Evolutionary conservation across 2,113 vertebrate genomes (phyloP).

Genomic region (Brachyhypopomus occidentalis): DNA sequence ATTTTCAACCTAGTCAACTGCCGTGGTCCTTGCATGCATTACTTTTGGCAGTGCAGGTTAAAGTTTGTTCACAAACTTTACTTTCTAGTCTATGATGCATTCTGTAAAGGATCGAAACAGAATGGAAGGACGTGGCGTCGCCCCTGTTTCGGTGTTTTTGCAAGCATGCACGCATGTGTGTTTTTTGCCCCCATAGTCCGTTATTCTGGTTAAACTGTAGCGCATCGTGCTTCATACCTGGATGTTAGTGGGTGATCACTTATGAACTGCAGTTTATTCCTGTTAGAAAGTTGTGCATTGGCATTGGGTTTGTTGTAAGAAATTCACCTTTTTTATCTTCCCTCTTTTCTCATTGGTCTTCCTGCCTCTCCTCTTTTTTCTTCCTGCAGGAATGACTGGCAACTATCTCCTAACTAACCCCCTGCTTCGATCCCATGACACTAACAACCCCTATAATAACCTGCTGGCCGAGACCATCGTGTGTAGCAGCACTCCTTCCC

Average conservation of each 20-base stretch:
- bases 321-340: slow-evolving; percentile 14
- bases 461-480: slow-evolving; percentile 99
- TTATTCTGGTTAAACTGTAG: slow-evolving; percentile 30
- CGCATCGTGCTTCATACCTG: slow-evolving; percentile 33
- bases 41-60: too few species aligned
- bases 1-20: too few species aligned
- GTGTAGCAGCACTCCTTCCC: slow-evolving; percentile 98
- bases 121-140: not conserved
- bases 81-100: not conserved
- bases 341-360: slow-evolving; percentile 1
- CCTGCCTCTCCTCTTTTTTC: slow-evolving; percentile 35
- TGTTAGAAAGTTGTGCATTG: slow-evolving; percentile 43
- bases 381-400: slow-evolving; percentile 95
- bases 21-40: too few species aligned
- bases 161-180: not conserved
- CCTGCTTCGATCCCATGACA: slow-evolving; percentile 99
- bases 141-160: not conserved
- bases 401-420: slow-evolving; percentile 99
- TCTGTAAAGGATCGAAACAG: not conserved
- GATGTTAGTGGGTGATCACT: slow-evolving; percentile 28
- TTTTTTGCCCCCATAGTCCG: not conserved
- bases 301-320: not conserved
- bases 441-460: slow-evolving; percentile 99
- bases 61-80: too few species aligned
- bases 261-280: slow-evolving; percentile 30